Evolutionary conservation across 2,888 invertebrate genomes (phyloP), one percentile per base, ranked within the genome.

Genomic region (Miltochrista miniata): DNA sequence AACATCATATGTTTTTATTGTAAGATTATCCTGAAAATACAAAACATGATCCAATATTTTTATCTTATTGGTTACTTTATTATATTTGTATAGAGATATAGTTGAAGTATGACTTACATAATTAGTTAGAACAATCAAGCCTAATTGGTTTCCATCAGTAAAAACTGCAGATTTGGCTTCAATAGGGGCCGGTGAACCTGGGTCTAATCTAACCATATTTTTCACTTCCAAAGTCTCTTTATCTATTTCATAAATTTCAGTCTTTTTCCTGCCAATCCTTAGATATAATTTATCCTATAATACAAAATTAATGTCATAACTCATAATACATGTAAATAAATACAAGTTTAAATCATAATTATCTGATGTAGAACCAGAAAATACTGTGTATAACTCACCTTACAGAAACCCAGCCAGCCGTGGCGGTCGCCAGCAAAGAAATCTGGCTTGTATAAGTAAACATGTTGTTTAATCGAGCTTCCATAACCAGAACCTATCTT

Each of bases 401-500:
- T 95, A 79, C 97, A 97, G 90, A 94, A 96, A 15, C 98, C 97
- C 58, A 98, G 90, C 96, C 96, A 97, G 43, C 97, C 97, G 63
- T 93, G 93, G 42, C 93, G 93, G 74, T 97, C 97, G 60, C 95
- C 94, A 7, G 95, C 94, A 79, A 98, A 97, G 80, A 97, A 96
- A 56, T 90, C 85, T 24, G 95, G 93, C 81, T 97, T 97, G 78
- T 96, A 95, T 60, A 95, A 91, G 79, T 98, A 97, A 15, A 98
- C 93, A 74, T 97, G 96, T n/a, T 98, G 98, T 84, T 96, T 96
- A 63, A 97, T 94, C 7, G 99, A 98, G 60, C 97, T 97, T 44
- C 97, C 96, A 79, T 97, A 98, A 7, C 99, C 99, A 45, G 98
- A 97, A 13, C 99, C 99, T 57, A 99, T 95, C 92, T 99, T 99